A percentile compares a stretch with the other conserved stretches of the same genome.
phyloP scores from a whole-genome alignment of 2,888 invertebrate genomes.

The Epinotia brunnichana region DNA sequence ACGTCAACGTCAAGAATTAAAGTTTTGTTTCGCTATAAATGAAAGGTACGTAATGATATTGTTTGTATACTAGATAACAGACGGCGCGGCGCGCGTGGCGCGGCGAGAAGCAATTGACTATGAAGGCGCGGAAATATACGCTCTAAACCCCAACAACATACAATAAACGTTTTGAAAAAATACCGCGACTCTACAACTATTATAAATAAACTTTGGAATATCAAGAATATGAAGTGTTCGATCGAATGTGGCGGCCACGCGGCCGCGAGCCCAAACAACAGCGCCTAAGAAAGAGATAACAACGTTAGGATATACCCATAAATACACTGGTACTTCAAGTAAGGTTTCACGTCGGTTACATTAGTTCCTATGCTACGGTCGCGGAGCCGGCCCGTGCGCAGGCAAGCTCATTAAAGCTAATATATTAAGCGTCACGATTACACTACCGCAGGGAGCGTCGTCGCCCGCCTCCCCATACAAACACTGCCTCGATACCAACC shows the following conservation, averaged over 20 bases:
- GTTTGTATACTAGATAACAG: constrained; percentile 74
- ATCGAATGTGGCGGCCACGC: constrained; percentile 57
- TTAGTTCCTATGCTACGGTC: not conserved
- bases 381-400: constrained; percentile 21
- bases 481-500: not conserved
- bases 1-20: constrained; percentile 71
- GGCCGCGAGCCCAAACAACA: constrained; percentile 76
- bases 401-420: constrained; percentile 37
- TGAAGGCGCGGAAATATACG: constrained; percentile 39
- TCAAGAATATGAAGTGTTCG: constrained; percentile 31
- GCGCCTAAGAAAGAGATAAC: constrained; percentile 84
- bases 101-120: constrained; percentile 48
- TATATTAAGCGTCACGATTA: constrained; percentile 35
- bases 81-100: constrained; percentile 65
- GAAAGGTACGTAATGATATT: constrained; percentile 66
- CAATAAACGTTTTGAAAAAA: constrained; percentile 50
- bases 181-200: constrained; percentile 47
- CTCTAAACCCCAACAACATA: constrained; percentile 49
- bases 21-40: constrained; percentile 68
- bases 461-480: not conserved
- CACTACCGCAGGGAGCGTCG: constrained; percentile 12
- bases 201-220: constrained; percentile 44
- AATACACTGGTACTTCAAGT: constrained; percentile 69
- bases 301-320: constrained; percentile 78
- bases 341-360: constrained; percentile 59